Evolutionary conservation across 2,888 invertebrate species (phyloP).

Genomic region (Spisula solida): DNA sequence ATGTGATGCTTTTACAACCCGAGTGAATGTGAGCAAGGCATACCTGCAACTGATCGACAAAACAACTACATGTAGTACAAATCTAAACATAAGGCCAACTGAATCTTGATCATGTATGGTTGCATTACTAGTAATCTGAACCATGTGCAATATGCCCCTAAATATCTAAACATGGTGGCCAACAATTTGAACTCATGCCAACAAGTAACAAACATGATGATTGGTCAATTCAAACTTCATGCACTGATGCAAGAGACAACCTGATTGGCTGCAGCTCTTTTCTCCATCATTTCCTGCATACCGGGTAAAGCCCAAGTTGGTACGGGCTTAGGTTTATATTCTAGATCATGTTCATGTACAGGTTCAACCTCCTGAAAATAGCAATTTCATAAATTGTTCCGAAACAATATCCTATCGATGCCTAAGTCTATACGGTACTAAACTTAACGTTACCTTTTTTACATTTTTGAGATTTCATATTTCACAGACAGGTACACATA

Average conservation of each 20-base stretch:
- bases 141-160: neutral
- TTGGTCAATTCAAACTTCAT: slow-evolving; percentile 50
- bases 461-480: too few relatives aligned
- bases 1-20: too few relatives aligned
- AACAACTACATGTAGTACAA: neutral
- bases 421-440: neutral
- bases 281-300: slow-evolving; percentile 75
- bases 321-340: slow-evolving; percentile 66
- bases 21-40: neutral
- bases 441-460: too few relatives aligned
- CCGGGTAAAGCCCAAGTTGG: slow-evolving; percentile 76
- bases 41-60: neutral
- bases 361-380: slow-evolving; percentile 18
- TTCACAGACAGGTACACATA: too few relatives aligned
- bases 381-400: slow-evolving; percentile 10
- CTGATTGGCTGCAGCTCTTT: slow-evolving; percentile 65
- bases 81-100: neutral
- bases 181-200: slow-evolving; percentile 30
- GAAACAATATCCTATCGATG: neutral
- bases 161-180: slow-evolving; percentile 31
- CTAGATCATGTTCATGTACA: slow-evolving; percentile 49
- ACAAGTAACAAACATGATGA: slow-evolving; percentile 37
- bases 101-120: neutral
- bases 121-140: neutral
- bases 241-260: slow-evolving; percentile 62